Percentiles rank a stretch among this genome's conserved stretches.
Evolutionary conservation across 2,888 invertebrate genomes (phyloP).

Genomic region (Temnothorax unifasciatus): DNA sequence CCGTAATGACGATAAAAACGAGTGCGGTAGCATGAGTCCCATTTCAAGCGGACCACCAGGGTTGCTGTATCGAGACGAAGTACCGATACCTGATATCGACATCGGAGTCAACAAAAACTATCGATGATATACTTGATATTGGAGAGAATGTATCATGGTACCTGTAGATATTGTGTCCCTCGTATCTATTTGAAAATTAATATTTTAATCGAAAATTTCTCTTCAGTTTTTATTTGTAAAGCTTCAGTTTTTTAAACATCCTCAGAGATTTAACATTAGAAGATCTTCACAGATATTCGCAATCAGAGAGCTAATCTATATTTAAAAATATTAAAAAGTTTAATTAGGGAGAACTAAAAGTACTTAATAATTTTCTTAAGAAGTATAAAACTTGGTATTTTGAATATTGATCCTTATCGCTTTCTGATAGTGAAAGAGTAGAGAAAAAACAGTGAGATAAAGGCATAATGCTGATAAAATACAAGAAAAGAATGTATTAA

Average conservation of each 20-base stretch:
- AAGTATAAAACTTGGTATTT: conserved; percentile 1
- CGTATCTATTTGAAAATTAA: conserved; percentile 32
- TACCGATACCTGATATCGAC: conserved; percentile 55
- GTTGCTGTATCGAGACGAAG: conserved; percentile 46
- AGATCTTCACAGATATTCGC: not conserved
- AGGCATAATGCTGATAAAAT: not conserved
- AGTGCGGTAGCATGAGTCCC: conserved; percentile 70
- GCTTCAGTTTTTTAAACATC: not conserved
- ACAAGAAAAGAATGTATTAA: not conserved
- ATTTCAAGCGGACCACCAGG: conserved; percentile 64
- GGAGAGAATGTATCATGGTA: conserved; percentile 35
- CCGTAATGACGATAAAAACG: conserved; percentile 77
- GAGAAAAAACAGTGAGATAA: not conserved
- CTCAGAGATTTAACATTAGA: not conserved
- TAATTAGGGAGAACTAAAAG: not conserved
- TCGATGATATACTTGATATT: conserved; percentile 56
- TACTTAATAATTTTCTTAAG: not conserved
- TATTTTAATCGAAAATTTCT: conserved; percentile 20
- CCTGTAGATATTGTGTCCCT: conserved; percentile 27
- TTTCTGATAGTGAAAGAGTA: not conserved
- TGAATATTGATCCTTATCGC: not conserved
- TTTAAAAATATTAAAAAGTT: conserved; percentile 7
- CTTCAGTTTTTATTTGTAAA: not conserved
- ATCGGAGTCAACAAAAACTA: conserved; percentile 46
- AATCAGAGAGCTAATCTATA: not conserved